Evolutionary conservation across 2,113 vertebrate species (phyloP).

Genomic region (Amblyornis subalaris): DNA sequence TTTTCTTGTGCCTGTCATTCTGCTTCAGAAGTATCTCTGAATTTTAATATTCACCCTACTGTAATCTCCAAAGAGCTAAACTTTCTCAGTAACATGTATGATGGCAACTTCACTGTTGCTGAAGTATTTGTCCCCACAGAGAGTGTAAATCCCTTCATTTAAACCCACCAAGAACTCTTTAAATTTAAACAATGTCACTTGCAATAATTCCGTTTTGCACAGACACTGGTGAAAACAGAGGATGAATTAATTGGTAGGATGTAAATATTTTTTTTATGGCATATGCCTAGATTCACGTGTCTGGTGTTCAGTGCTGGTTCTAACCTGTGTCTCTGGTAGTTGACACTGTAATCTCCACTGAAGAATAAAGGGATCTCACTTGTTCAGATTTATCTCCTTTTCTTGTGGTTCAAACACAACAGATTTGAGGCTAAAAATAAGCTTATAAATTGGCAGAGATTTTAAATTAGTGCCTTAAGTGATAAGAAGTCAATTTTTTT

Average conservation of each 20-base stretch:
- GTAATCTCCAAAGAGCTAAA: not conserved
- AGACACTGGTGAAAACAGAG: not conserved
- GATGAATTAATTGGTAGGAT: not conserved
- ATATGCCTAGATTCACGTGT: not conserved
- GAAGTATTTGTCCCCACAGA: not conserved
- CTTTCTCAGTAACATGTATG: not conserved
- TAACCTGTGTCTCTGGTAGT: not conserved
- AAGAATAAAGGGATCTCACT: not conserved
- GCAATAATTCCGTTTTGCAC: not conserved
- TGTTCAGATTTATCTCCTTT: not conserved
- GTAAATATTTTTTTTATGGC: not conserved
- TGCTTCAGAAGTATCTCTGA: not conserved
- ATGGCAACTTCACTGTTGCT: not conserved
- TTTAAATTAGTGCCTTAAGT: not conserved
- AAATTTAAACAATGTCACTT: not conserved
- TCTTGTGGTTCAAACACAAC: not conserved
- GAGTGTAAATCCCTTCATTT: not conserved
- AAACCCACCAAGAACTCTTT: not conserved
- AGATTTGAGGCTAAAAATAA: not conserved
- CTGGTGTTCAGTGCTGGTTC: not conserved
- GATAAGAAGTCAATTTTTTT: not conserved
- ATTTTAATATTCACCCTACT: not conserved
- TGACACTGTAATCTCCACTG: not conserved
- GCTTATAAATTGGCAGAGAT: not conserved
- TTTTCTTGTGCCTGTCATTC: fast-evolving